These are phyloP conservation scores for Gonatopus flavifemur DNA, from an alignment of 1,140 invertebrate genomes.

Conservation along the genomic window DNA sequence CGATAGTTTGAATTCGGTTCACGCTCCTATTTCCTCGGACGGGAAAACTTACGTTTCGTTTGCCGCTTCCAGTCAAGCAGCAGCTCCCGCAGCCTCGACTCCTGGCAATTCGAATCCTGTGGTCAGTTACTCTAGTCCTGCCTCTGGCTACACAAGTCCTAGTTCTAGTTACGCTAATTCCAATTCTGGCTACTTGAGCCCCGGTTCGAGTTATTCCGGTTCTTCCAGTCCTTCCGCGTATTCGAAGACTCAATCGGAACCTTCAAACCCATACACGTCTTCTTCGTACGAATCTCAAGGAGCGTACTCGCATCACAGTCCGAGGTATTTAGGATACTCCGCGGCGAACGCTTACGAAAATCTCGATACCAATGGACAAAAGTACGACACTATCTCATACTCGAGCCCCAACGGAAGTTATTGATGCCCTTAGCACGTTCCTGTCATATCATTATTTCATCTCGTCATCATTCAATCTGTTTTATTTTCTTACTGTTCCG, in stretches of 20 bases:
- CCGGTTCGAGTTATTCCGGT: conserved; percentile 17
- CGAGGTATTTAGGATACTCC: conserved; percentile 38
- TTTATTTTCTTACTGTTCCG: neutral
- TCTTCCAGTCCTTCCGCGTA: conserved; percentile 20
- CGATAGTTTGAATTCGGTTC: conserved; percentile 17
- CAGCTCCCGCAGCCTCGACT: conserved; percentile 14
- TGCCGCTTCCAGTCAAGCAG: conserved; percentile 12
- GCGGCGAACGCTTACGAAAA: conserved; percentile 30
- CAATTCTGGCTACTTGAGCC: conserved; percentile 6
- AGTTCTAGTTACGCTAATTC: conserved; percentile 12
- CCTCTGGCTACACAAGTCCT: conserved; percentile 15
- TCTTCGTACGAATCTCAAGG: conserved; percentile 34
- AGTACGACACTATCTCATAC: conserved; percentile 56
- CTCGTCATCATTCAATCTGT: neutral
- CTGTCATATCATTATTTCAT: neutral
- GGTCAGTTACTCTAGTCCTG: conserved; percentile 20
- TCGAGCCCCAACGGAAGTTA: conserved; percentile 43
- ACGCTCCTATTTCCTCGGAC: conserved; percentile 34
- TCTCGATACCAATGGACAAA: conserved; percentile 15
- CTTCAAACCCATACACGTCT: no score
- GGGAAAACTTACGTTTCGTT: conserved; percentile 32
- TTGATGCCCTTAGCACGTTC: no score
- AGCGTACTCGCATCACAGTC: conserved; percentile 38
- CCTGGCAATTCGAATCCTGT: neutral
- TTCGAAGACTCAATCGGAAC: conserved; percentile 17